Evolutionary conservation across 1,140 invertebrate genomes (phyloP).

Genomic region (Drosophila repletoides): DNA sequence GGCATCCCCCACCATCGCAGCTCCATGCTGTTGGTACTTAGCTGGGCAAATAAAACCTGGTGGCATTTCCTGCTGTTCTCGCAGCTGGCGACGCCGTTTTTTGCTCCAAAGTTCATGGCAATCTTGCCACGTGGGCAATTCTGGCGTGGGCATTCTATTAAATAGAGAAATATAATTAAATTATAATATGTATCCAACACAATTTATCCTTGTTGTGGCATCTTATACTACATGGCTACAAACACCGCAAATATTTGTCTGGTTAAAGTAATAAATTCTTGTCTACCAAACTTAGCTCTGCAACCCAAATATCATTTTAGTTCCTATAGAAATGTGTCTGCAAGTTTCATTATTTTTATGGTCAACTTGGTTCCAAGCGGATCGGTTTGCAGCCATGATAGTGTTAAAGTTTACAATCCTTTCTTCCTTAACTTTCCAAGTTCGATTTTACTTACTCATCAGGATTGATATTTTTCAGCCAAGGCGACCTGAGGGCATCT

Average conservation of each 20-base stretch:
- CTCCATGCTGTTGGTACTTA: slow-evolving; percentile 84
- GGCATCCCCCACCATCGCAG: slow-evolving; percentile 68
- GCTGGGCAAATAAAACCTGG: slow-evolving; percentile 60
- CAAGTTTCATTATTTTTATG: no score
- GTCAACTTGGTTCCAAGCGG: no score
- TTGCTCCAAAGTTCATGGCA: slow-evolving; percentile 99
- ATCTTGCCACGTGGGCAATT: slow-evolving; percentile 97
- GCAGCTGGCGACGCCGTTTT: slow-evolving; percentile 90
- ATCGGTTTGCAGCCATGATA: no score
- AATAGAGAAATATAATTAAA: slow-evolving; percentile 11
- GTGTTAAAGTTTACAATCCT: neutral
- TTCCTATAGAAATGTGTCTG: no score
- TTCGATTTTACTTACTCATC: slow-evolving; percentile 89
- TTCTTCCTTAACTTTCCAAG: neutral
- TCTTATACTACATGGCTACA: no score
- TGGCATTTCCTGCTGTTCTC: slow-evolving; percentile 85
- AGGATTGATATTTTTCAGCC: slow-evolving; percentile 95
- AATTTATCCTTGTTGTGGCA: no score
- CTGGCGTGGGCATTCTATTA: slow-evolving; percentile 90
- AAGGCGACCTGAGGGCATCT: slow-evolving; percentile 95
- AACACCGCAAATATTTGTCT: no score
- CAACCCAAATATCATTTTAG: no score
- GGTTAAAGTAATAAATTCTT: no score
- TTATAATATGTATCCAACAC: no score
- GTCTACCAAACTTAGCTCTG: no score